Evolutionary conservation across 2,113 vertebrate genomes (phyloP).

Genomic region (Myrmecophaga tridactyla): DNA sequence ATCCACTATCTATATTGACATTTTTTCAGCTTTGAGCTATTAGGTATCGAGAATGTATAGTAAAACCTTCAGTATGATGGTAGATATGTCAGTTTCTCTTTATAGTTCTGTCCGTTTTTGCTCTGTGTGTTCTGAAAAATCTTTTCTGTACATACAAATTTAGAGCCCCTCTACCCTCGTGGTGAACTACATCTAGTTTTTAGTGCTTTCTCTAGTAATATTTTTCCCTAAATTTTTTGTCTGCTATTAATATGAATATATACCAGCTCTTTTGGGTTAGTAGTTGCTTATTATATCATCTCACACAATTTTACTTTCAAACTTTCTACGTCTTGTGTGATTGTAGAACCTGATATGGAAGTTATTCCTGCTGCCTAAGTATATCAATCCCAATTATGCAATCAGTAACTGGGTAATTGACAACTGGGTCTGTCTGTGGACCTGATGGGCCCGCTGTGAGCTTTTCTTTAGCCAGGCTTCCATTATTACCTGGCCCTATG

Average conservation of each 20-base stretch:
- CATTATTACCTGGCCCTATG: too few relatives aligned
- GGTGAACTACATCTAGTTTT: not conserved
- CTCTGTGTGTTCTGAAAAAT: not conserved
- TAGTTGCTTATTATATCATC: not conserved
- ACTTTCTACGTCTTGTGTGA: not conserved
- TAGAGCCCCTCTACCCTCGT: not conserved
- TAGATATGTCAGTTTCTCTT: not conserved
- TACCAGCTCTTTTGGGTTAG: not conserved
- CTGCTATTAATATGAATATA: not conserved
- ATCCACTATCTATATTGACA: not conserved
- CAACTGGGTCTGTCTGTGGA: not conserved
- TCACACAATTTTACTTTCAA: not conserved
- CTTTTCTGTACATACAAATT: not conserved
- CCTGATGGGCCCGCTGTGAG: not conserved
- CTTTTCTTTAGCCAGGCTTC: not conserved
- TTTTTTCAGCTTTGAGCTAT: not conserved
- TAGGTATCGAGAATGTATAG: not conserved
- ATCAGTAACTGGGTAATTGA: not conserved
- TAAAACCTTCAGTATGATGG: not conserved
- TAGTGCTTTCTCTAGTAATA: not conserved
- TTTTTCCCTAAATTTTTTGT: not conserved
- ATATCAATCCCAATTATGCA: not conserved
- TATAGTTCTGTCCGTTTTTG: not conserved
- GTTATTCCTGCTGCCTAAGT: not conserved
- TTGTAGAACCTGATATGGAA: not conserved